Percentiles rank a stretch among this genome's conserved stretches.
Evolutionary conservation across 1,140 invertebrate genomes (phyloP).

Genomic region (Drosophila grimshawi): DNA sequence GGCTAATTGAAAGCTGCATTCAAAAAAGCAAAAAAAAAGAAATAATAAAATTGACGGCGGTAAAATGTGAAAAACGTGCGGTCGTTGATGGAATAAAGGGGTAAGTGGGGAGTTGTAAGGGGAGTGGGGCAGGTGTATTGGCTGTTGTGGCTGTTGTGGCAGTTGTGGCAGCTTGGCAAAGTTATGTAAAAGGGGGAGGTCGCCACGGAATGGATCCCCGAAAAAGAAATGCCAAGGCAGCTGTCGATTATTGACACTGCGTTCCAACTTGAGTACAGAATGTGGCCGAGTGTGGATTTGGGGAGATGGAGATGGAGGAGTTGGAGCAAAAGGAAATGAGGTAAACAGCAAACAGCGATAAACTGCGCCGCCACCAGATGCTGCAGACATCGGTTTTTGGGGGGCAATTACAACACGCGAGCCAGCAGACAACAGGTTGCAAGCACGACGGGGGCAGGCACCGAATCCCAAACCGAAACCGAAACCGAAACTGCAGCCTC

Average conservation of each 20-base stretch:
- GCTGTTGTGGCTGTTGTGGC: conserved; percentile 38
- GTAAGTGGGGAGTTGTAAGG: conserved; percentile 5
- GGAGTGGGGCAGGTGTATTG: conserved; percentile 3
- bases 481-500: conserved; percentile 45
- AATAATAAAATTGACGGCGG: conserved; percentile 45
- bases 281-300: not conserved
- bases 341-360: conserved; percentile 60
- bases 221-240: conserved; percentile 72
- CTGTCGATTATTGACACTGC: conserved; percentile 82
- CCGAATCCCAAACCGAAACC: conserved; percentile 47
- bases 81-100: not conserved
- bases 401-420: conserved; percentile 80
- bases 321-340: not conserved
- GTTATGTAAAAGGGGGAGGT: conserved; percentile 70
- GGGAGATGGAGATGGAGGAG: not conserved
- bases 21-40: conserved; percentile 24
- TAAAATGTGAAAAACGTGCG: conserved; percentile 60
- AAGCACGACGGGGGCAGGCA: conserved; percentile 25
- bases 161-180: conserved; percentile 30
- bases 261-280: conserved; percentile 43
- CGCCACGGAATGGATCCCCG: conserved; percentile 16
- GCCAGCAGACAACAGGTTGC: conserved; percentile 73
- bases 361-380: conserved; percentile 69
- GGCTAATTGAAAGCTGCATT: conserved; percentile 81
- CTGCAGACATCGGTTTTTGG: conserved; percentile 56